Base-by-base conservation (phyloP, 1,140 invertebrate genomes). In the Thaumatotibia leucotreta region DNA sequence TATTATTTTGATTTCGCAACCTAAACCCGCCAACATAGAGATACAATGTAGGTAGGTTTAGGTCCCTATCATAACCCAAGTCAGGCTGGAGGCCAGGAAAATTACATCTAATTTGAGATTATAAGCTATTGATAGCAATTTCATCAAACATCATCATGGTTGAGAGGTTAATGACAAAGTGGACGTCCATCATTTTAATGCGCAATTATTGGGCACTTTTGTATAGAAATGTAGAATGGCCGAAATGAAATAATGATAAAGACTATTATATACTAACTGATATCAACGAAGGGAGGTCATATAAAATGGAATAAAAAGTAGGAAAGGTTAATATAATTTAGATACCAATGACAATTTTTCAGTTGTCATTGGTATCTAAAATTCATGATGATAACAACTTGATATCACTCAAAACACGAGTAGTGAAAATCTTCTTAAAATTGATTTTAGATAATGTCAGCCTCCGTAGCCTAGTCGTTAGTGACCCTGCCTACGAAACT, bases 141-240 rank as follows among this genome's bases (percentile, higher is more conserved):
- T 58, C 52, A 58, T 58, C 52, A 58, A 58, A 58, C n/a, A 17
- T 27, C 23, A 58, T n/a, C 11, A 58, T 27, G 52, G 52, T 58
- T 24, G 27, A 58, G 52, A 58, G 52, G 52, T 58, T 58, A 58
- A 58, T 58, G 52, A 58, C 52, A 58, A 58, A 58, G 52, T 58
- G 52, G 52, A 58, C 52, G 24, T 14, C 17, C 24, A 58, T 58
- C 24, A 27, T 58, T 27, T 27, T 58, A 27, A 58, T 58, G 24
- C 5, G 24, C 52, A 11, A 58, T 58, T 29, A 58, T 58, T 58
- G 52, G 52, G 24, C 23, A 58, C n/a, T 58, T 58, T 58, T 27
- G 27, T 27, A 29, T 27, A 58, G 24, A 58, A 58, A 27, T 27
- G 52, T 58, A 14, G 24, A 58, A 24, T 58, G 52, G 29, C 52